Base-by-base conservation (phyloP, 2,797 vertebrate genomes). In the Myiotriccus ornatus region DNA sequence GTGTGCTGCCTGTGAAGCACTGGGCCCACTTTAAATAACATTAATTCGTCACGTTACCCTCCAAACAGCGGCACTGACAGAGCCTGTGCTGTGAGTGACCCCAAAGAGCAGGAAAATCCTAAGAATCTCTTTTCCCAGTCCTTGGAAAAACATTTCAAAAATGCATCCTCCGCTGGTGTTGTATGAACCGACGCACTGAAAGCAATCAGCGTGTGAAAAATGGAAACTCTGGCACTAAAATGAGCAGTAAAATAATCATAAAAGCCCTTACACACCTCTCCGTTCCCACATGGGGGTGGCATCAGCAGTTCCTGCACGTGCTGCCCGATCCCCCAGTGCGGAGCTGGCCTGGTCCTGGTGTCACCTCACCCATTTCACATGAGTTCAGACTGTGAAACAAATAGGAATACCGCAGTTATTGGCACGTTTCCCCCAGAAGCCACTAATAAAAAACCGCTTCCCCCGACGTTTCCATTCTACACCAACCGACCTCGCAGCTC, bases 211-310 rank as follows among this genome's bases (percentile, higher is more conserved):
- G 16, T 0, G 3, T 53, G 68, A 89, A 70, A 94, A 91, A 76
- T 69, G 39, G 92, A 84, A 92, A 78, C 47, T 74, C 52, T 75
- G 85, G 53, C 69, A 50, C 81, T 81, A 69, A 87, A 92, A 91
- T 5, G 3, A 86, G 32, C 43, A 73, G 43, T 63, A 59, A 90
- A 96, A 84, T 67, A 78, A 60, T 50, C 25, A 55, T 71, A 53
- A 89, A 85, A 95, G 35, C 39, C 53, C 67, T 92, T 69, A 47
- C 39, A n/a, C 46, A 30, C 27, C 37, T 70, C 47, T 87, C 56
- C 19, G 12, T 77, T 96, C 89, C 89, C 88, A 80, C 88, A 8
- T 19, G 50, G 89, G 80, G 89, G 82, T 93, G 84, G 71, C 50
- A 12, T 81, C 67, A 84, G 89, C 79, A 91, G 34, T 90, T 73